Evolutionary conservation across 2,888 invertebrate species (phyloP), one percentile per base, ranked within the genome.

Genomic region (Poecilobothrus nobilitatus): DNA sequence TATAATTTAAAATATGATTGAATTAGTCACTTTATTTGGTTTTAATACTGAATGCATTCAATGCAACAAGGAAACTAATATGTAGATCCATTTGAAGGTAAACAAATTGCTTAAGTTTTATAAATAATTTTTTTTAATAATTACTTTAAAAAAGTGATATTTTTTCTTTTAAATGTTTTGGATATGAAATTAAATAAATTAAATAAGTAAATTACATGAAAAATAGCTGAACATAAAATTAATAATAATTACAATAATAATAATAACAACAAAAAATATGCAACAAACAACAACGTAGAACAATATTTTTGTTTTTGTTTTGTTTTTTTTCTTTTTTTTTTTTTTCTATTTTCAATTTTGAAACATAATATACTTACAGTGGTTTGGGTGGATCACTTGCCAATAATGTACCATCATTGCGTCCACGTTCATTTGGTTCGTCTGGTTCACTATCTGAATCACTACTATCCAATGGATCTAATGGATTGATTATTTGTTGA

Each of bases 351-450:
- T 27, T 5, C 2, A 27, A 27, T 27, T 27, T 27, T 27, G 27
- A 27, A 27, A 27, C 27, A 27, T 27, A 2, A 27, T 4, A 27
- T 27, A 89, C 92, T 91, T 84, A 94, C 95, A 97, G 90, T 76
- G 97, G 97, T 82, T 96, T 93, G 27, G 97, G 95, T 69, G 97
- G 96, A 84, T 97, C 97, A 77, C 96, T 96, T 72, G 97, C 97
- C 68, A 96, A 86, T 69, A 97, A 85, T 2, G 97, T 97, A 72
- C 97, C 97, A 82, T 97, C 97, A 77, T 95, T 94, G 74, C 94
- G 86, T 70, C 88, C 89, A 74, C 90, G 85, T 70, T 92, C 91
- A 73, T 89, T 89, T 75, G 90, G 90, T 77, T 91, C 92, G 76
- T 91, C 92, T 61, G 91, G 91, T 77, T 92, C 92, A 20, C 90